Evolutionary conservation across 2,113 vertebrate species (phyloP), one percentile per base, ranked within the genome.

Genomic region (Boleophthalmus pectinirostris): DNA sequence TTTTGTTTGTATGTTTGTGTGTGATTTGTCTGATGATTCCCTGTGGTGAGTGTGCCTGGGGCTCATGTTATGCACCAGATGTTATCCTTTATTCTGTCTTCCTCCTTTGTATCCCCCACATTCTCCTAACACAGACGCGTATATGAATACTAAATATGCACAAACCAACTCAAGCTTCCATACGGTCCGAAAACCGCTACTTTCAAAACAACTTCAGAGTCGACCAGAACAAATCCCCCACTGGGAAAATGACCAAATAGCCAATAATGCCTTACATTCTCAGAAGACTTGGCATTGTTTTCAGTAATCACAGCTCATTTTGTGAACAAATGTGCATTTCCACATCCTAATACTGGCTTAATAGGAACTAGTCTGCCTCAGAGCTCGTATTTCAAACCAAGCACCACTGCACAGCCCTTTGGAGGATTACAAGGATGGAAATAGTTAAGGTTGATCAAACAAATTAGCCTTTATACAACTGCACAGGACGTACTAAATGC

Each of bases 31-130:
- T 79, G 78, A 80, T 83, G 81, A 80, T 76, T 79, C 79, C 80
- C 74, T 67, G 35, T 69, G 66, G 72, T 84, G 70, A 80, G 73
- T 74, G 29, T 72, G 76, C 80, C 77, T 29, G 20, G 58, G 85
- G 86, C 79, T 82, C 75, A 85, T 82, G 68, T 80, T 76, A 84
- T 80, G 66, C 80, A 79, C 66, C 83, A 86, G 82, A 87, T 85
- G 82, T 83, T 73, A 66, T 67, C 63, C 61, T 86, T 79, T 80
- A 81, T 68, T 69, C 64, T 63, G 57, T 74, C 61, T 82, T 80
- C 68, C 72, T 75, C 46, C 61, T 82, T 77, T 83, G 73, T 61
- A 68, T 57, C 74, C 54, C 70, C 54, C 15, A 68, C 29, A 68
- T 73, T 73, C 69, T 78, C 46, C 57, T 67, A 16, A 66, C 53